Evolutionary conservation across 2,113 vertebrate genomes (phyloP).

Genomic region (Dasyurus viverrinus): DNA sequence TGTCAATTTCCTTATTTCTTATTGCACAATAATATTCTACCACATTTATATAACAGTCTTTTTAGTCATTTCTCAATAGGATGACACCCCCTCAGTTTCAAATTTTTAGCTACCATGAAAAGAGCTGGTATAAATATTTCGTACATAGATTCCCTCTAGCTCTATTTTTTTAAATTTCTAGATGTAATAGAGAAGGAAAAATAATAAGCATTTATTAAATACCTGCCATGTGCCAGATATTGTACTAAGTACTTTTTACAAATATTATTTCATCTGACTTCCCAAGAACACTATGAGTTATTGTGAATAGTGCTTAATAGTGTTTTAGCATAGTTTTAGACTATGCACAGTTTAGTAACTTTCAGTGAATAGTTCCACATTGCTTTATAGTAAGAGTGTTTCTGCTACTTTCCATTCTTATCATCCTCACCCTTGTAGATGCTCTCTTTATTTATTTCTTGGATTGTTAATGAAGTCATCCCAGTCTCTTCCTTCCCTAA

Average conservation of each 20-base stretch:
- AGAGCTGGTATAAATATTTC: background rate
- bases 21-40: background rate
- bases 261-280: no score
- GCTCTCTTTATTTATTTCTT: background rate
- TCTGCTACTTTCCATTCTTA: slow-evolving; percentile 16
- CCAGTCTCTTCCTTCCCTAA: background rate
- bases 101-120: background rate
- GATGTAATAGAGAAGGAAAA: no score
- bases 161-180: no score
- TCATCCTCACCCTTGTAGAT: background rate
- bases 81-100: background rate
- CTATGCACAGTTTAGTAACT: background rate
- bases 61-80: background rate
- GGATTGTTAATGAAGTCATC: background rate
- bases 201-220: no score
- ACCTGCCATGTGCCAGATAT: no score
- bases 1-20: background rate
- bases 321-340: background rate
- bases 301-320: background rate
- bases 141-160: background rate
- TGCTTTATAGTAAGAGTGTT: background rate
- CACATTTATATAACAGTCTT: background rate
- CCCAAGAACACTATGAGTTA: background rate
- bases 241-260: no score
- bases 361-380: background rate